A percentile compares a stretch with the other conserved stretches of the same genome.
phyloP scores from a whole-genome alignment of 2,888 invertebrate genomes.

The Euzetes globulus region DNA sequence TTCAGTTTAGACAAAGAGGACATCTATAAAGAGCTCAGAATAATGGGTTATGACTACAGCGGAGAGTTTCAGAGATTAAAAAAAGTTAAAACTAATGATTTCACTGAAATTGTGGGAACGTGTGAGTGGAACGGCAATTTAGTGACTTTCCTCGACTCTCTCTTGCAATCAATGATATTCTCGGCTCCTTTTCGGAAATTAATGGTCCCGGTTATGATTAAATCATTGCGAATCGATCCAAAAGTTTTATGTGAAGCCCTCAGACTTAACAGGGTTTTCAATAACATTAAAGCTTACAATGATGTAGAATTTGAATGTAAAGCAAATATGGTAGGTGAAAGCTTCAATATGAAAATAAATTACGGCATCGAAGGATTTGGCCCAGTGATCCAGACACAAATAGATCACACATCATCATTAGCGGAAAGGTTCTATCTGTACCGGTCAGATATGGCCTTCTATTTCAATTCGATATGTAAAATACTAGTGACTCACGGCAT shows the following conservation, averaged over 20 bases:
- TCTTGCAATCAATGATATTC: conserved; percentile 15
- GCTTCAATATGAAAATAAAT: not conserved
- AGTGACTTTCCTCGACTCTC: conserved; percentile 30
- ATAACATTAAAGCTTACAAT: not conserved
- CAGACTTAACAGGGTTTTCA: not conserved
- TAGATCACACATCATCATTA: no score
- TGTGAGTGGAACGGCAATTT: conserved; percentile 36
- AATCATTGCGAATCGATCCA: conserved; percentile 25
- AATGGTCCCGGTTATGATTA: conserved; percentile 23
- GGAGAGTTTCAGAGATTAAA: conserved; percentile 65
- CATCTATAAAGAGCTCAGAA: conserved; percentile 73
- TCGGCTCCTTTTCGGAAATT: not conserved
- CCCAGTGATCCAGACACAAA: not conserved
- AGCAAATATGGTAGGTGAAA: not conserved
- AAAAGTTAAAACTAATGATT: not conserved
- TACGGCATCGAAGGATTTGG: not conserved
- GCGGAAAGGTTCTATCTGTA: no score
- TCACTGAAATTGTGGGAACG: not conserved
- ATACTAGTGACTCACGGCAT: conserved; percentile 1
- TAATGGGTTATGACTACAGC: conserved; percentile 76
- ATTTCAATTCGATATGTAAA: not conserved
- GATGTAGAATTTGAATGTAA: conserved; percentile 33
- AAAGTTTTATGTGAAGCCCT: conserved; percentile 22
- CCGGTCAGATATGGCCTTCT: not conserved
- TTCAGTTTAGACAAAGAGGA: conserved; percentile 50